Conservation (phyloP, 2,113 vertebrate species). For the Tautogolabrus adspersus region DNA sequence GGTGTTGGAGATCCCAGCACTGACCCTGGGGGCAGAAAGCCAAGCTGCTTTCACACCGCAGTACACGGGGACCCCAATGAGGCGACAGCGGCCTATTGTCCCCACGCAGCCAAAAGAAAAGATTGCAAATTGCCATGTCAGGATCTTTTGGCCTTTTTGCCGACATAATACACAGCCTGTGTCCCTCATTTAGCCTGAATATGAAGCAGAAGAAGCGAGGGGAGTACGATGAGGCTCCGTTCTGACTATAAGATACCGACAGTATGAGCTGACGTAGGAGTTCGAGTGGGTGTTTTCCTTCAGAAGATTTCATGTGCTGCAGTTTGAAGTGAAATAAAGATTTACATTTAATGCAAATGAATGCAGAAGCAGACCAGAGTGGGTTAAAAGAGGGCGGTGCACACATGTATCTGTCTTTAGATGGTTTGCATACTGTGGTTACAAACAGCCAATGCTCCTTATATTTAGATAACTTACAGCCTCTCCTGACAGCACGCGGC, state of each 20-base stretch:
- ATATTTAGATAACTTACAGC: neutral
- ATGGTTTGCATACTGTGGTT: neutral
- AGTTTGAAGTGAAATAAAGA: constrained; percentile 40
- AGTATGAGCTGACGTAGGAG: constrained; percentile 19
- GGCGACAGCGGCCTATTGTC: constrained; percentile 86
- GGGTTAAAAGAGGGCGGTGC: constrained; percentile 10
- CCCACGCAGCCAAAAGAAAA: constrained; percentile 83
- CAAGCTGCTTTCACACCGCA: constrained; percentile 85
- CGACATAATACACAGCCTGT: constrained; percentile 85
- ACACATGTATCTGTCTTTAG: constrained; percentile 20
- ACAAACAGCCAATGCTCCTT: constrained; percentile 3
- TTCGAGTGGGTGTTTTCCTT: constrained; percentile 35
- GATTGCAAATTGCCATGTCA: constrained; percentile 91
- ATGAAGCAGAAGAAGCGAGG: constrained; percentile 56
- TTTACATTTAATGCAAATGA: constrained; percentile 50
- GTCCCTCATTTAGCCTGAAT: constrained; percentile 72
- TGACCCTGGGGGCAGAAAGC: constrained; percentile 88
- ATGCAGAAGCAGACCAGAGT: constrained; percentile 34
- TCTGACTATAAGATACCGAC: constrained; percentile 29
- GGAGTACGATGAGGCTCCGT: constrained; percentile 16
- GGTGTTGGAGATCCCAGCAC: constrained; percentile 81
- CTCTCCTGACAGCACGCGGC: no score
- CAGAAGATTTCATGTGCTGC: constrained; percentile 36
- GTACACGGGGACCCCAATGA: constrained; percentile 81
- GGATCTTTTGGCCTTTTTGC: constrained; percentile 84